A percentile compares a stretch with the other conserved stretches of the same genome.
Conservation (phyloP, 2,888 invertebrate genomes). For the Aplocera efformata region DNA sequence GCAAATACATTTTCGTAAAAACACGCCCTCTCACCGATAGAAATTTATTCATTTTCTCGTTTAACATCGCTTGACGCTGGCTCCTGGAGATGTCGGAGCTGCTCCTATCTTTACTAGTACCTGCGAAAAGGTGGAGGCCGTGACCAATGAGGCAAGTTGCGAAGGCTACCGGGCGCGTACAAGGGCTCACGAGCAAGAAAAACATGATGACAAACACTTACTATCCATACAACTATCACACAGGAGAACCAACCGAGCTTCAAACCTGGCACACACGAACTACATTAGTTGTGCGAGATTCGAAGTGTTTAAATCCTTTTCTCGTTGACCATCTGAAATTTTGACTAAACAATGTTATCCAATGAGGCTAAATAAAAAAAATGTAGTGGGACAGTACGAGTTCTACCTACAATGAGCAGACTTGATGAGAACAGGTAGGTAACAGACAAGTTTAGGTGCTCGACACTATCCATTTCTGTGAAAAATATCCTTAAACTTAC, state of each 20-base stretch:
- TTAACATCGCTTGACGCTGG: conserved; percentile 92
- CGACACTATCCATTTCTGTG: conserved; percentile 63
- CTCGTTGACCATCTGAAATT: conserved; percentile 28
- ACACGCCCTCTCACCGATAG: conserved; percentile 88
- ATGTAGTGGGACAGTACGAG: conserved; percentile 26
- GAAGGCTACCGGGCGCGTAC: conserved; percentile 62
- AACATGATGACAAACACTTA: conserved; percentile 16
- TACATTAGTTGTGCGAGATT: conserved; percentile 31
- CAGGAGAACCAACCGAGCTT: conserved; percentile 48
- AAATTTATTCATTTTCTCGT: conserved; percentile 96
- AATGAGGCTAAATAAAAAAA: conserved; percentile 24
- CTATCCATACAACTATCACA: conserved; percentile 27
- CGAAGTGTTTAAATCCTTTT: conserved; percentile 21
- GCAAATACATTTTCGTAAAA: conserved; percentile 48
- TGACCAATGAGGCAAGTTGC: conserved; percentile 51
- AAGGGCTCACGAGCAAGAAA: conserved; percentile 30
- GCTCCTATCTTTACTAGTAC: conserved; percentile 83
- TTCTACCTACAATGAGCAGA: conserved; percentile 52
- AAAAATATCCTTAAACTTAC: conserved; percentile 42
- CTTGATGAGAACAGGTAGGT: conserved; percentile 53
- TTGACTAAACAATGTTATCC: conserved; percentile 21
- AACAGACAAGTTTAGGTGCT: conserved; percentile 73
- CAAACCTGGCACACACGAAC: conserved; percentile 42
- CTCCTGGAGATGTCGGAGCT: conserved; percentile 83
- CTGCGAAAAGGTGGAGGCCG: conserved; percentile 75